Evolutionary conservation across 2,888 invertebrate genomes (phyloP).

Genomic region (Boloria selene): DNA sequence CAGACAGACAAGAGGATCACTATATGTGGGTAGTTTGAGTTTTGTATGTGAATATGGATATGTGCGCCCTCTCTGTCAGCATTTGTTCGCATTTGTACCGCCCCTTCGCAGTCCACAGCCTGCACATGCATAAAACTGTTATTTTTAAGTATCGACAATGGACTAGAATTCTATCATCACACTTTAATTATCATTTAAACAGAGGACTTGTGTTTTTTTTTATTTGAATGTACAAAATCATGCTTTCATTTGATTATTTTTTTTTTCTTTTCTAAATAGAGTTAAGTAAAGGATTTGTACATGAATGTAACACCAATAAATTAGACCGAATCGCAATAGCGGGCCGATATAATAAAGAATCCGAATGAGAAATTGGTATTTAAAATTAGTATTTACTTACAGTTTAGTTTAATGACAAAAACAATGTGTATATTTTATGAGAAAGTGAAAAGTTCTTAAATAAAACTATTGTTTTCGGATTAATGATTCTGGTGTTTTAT

Average conservation of each 20-base stretch:
- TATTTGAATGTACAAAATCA: slow-evolving; percentile 80
- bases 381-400: slow-evolving; percentile 83
- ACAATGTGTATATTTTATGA: slow-evolving; percentile 83
- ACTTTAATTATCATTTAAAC: slow-evolving; percentile 68
- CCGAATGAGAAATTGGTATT: slow-evolving; percentile 77
- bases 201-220: slow-evolving; percentile 65
- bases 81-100: slow-evolving; percentile 65
- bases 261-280: slow-evolving; percentile 75
- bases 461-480: slow-evolving; percentile 83
- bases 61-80: slow-evolving; percentile 46
- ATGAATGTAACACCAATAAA: slow-evolving; percentile 63
- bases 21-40: not conserved
- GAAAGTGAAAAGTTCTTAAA: slow-evolving; percentile 82
- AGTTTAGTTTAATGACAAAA: slow-evolving; percentile 82
- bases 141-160: slow-evolving; percentile 75
- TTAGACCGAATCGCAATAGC: slow-evolving; percentile 58
- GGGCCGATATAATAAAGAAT: slow-evolving; percentile 51
- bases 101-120: slow-evolving; percentile 30
- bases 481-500: slow-evolving; percentile 78
- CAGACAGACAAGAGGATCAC: too few relatives aligned
- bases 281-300: slow-evolving; percentile 78
- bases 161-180: slow-evolving; percentile 81
- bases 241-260: slow-evolving; percentile 76
- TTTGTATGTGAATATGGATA: slow-evolving; percentile 3
- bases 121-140: slow-evolving; percentile 67